Evolutionary conservation across 30 jellyfish, hydroid and myxozoan species (phyloP).

Genomic region (Chrysaora quinquecirrha): DNA sequence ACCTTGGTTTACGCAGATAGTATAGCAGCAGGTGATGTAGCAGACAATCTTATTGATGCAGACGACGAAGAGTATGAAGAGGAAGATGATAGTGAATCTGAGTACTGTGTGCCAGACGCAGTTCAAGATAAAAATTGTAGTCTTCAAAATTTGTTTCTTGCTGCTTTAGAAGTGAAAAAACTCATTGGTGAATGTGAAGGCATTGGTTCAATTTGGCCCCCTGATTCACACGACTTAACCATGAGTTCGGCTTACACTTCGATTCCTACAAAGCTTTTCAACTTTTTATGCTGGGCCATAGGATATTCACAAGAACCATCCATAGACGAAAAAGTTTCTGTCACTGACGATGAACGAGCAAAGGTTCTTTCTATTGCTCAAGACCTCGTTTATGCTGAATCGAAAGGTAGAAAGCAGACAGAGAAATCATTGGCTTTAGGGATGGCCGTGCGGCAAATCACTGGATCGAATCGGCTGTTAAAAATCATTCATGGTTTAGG

Average conservation of each 20-base stretch:
- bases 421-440: slow-evolving; percentile 61
- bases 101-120: slow-evolving; percentile 9
- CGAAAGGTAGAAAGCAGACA: slow-evolving; percentile 51
- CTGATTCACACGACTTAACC: slow-evolving; percentile 55
- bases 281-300: slow-evolving; percentile 42
- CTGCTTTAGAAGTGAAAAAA: slow-evolving; percentile 57
- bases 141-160: slow-evolving; percentile 36
- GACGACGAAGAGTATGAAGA: slow-evolving; percentile 40
- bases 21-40: slow-evolving; percentile 34
- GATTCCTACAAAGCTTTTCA: slow-evolving; percentile 30
- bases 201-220: slow-evolving; percentile 57
- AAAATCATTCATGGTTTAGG: slow-evolving; percentile 56
- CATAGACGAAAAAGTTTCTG: slow-evolving; percentile 20
- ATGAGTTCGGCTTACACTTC: slow-evolving; percentile 5
- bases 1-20: slow-evolving; percentile 47
- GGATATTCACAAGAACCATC: slow-evolving; percentile 68
- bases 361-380: slow-evolving; percentile 62
- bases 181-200: slow-evolving; percentile 48
- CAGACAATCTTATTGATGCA: slow-evolving; percentile 41
- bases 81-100: slow-evolving; percentile 2
- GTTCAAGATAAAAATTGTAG: not conserved
- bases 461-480: slow-evolving; percentile 43
- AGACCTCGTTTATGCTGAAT: slow-evolving; percentile 49
- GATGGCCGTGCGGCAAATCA: slow-evolving; percentile 71
- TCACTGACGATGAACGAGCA: slow-evolving; percentile 37